A percentile compares a stretch with the other conserved stretches of the same genome.
Evolutionary conservation across 2,113 vertebrate species (phyloP).

Genomic region (Ranitomeya variabilis): DNA sequence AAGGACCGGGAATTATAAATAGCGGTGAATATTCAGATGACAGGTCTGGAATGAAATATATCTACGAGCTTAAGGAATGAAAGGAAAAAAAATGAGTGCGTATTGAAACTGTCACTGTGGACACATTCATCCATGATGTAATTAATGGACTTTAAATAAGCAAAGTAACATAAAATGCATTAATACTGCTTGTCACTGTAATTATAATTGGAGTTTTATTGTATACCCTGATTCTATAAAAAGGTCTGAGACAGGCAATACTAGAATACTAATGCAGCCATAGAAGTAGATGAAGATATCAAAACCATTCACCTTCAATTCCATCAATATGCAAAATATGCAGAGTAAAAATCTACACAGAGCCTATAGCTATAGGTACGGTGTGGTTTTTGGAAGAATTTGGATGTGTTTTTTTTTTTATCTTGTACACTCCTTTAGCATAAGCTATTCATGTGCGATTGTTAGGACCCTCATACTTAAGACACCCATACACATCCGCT

Average conservation of each 20-base stretch:
- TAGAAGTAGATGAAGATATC: background rate
- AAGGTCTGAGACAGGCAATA: background rate
- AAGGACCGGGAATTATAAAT: slow-evolving; percentile 28
- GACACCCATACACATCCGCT: too few species aligned
- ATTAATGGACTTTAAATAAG: slow-evolving; percentile 8
- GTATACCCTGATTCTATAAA: background rate
- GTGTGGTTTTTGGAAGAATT: too few species aligned
- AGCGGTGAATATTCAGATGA: slow-evolving; percentile 32
- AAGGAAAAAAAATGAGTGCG: background rate
- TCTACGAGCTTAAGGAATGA: background rate
- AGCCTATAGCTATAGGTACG: background rate
- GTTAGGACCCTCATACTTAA: too few species aligned
- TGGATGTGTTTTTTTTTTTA: too few species aligned
- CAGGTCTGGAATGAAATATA: slow-evolving; percentile 30
- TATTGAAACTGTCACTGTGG: background rate
- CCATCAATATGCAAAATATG: background rate
- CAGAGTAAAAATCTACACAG: too few species aligned
- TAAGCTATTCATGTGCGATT: too few species aligned
- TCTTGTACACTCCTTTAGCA: too few species aligned
- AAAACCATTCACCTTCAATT: background rate
- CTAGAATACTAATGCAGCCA: background rate
- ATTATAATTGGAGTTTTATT: background rate
- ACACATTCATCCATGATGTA: slow-evolving; percentile 6
- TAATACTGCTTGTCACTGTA: background rate
- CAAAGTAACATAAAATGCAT: background rate